Conservation (phyloP, 2,888 invertebrate genomes). For the Eudemis profundana region DNA sequence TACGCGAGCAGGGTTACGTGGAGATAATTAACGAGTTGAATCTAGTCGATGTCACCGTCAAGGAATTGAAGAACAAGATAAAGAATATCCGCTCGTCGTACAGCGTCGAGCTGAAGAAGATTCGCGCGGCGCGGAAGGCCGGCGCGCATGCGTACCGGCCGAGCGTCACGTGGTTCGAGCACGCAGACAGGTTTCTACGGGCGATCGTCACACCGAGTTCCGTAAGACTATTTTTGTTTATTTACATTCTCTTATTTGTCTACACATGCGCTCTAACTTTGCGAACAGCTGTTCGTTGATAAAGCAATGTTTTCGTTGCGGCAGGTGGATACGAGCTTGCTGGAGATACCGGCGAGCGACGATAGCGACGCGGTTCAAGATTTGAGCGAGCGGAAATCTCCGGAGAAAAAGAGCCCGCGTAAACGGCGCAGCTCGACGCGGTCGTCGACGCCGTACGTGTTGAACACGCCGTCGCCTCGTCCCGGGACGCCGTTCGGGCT, state of each 20-base stretch:
- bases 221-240: constrained; percentile 67
- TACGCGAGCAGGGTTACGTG: constrained; percentile 80
- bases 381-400: constrained; percentile 78
- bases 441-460: constrained; percentile 78
- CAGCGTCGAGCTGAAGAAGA: constrained; percentile 83
- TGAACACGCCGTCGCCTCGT: constrained; percentile 80
- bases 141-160: constrained; percentile 84
- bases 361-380: constrained; percentile 81
- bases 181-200: constrained; percentile 84
- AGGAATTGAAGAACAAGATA: constrained; percentile 83
- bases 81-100: constrained; percentile 83
- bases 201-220: constrained; percentile 84
- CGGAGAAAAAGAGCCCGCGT: constrained; percentile 78
- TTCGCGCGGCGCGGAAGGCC: constrained; percentile 82
- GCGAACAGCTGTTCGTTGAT: constrained; percentile 35
- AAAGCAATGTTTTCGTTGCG: constrained; percentile 25
- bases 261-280: constrained; percentile 57
- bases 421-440: constrained; percentile 80
- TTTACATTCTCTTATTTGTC: constrained; percentile 48
- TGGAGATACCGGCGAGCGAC: constrained; percentile 79
- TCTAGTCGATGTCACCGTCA: constrained; percentile 79
- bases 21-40: constrained; percentile 80
- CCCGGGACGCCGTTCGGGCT: constrained; percentile 79
- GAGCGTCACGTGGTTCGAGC: constrained; percentile 85
- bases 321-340: constrained; percentile 77